Evolutionary conservation across 2,888 invertebrate species (phyloP), one percentile per base, ranked within the genome.

Genomic region (Temnothorax rugatulus): DNA sequence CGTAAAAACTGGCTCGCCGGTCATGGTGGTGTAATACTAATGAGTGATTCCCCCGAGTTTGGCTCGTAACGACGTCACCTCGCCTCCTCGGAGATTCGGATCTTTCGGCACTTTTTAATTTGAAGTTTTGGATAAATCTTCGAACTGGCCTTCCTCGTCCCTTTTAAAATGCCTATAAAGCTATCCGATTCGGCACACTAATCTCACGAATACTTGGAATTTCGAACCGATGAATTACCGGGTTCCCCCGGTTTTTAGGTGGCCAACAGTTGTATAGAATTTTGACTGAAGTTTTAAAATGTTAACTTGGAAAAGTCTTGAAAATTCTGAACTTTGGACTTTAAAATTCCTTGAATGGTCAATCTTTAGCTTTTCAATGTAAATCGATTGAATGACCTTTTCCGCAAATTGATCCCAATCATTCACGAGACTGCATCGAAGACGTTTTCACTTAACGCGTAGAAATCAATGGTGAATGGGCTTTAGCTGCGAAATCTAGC

Each of bases 1-100:
- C 21, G 15, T 34, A 77, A 77, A 77, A 69, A 69, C 41, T 44
- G n/a, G 74, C 25, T 75, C 34, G 47, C 47, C 44, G 74, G 38
- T 75, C 61, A 75, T 15, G 29, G 47, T 34, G 34, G 61, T 21
- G 47, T 75, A 75, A 8, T 7, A 7, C 38, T 38, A 38, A 75
- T 47, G 61, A 75, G 47, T 50, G 47, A 75, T 75, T 75, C 47
- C n/a, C 34, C 21, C 38, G 18, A 61, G 47, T 50, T 9, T 18
- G 44, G 47, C 47, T 59, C n/a, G 59, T 74, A 74, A 74, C 44
- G 59, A 74, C 41, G 44, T 73, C 54, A 38, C 41, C 29, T 29
- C 44, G 44, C 44, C 7, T 59, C 44, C n/a, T n/a, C 54, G n/a
- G 21, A 47, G 13, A 29, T 61, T 61, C n/a, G 47, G 29, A 25